A percentile compares a stretch with the other conserved stretches of the same genome.
Conservation (phyloP, 2,113 vertebrate genomes). For the Entosphenus tridentatus region DNA sequence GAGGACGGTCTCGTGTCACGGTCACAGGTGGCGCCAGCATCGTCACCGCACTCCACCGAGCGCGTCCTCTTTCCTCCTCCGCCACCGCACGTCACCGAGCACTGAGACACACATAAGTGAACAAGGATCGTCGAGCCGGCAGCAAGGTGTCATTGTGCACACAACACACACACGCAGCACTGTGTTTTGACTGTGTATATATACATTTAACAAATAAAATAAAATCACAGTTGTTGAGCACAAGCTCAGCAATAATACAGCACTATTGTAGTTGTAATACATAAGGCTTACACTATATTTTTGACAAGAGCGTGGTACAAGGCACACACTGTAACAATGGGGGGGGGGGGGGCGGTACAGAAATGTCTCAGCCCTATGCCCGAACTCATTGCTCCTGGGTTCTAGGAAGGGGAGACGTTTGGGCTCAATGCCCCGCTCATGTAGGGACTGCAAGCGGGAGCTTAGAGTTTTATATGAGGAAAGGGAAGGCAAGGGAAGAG, state of each 20-base stretch:
- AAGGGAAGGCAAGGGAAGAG: too few relatives aligned
- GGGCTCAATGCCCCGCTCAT: too few relatives aligned
- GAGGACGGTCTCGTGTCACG: slow-evolving; percentile 25
- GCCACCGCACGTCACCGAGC: slow-evolving; percentile 67
- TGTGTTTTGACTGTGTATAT: not conserved
- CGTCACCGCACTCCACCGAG: slow-evolving; percentile 34
- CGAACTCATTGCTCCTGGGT: too few relatives aligned
- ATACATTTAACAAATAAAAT: not conserved
- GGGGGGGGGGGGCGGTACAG: too few relatives aligned
- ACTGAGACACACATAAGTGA: slow-evolving; percentile 26
- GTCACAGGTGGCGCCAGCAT: slow-evolving; percentile 33
- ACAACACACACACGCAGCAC: not conserved
- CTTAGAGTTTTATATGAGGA: too few relatives aligned
- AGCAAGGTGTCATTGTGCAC: not conserved
- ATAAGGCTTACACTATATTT: too few relatives aligned
- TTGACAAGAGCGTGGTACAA: too few relatives aligned
- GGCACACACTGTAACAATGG: too few relatives aligned
- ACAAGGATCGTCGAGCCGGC: not conserved
- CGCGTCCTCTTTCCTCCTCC: slow-evolving; percentile 38
- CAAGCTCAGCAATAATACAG: not conserved
- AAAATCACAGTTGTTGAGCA: not conserved
- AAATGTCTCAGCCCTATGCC: too few relatives aligned
- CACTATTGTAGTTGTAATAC: too few relatives aligned
- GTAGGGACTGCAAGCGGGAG: too few relatives aligned
- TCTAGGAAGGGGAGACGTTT: too few relatives aligned